Evolutionary conservation across 1,140 invertebrate genomes (phyloP), one percentile per base, ranked within the genome.

Genomic region (Ips nitidus): DNA sequence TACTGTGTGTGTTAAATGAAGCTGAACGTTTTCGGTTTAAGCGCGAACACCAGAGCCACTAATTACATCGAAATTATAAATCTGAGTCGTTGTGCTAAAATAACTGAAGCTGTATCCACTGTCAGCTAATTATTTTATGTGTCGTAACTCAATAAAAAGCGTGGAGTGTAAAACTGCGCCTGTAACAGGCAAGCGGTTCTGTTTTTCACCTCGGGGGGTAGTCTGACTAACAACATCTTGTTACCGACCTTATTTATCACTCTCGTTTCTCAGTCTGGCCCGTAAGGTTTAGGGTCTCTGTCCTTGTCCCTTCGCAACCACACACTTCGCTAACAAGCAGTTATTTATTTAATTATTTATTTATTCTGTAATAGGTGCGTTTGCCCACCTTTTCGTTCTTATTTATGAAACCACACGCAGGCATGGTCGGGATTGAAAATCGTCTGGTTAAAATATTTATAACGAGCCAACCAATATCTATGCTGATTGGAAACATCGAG

Each of bases 331-430:
- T 80, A 80, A 80, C 79, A 80, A 80, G 79, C 78, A 73, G 77
- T 79, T 78, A 79, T 80, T 80, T 80, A 80, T 80, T 79, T 79
- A 80, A 80, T 80, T 80, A 80, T 80, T 80, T 80, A 80, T 80
- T 80, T 80, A 80, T 79, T 77, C 79, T 78, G 75, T 79, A 79
- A 79, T 80, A 78, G 78, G 78, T 80, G 77, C 75, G 77, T 79
- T 80, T 79, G 77, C 76, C 78, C 79, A 79, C 78, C 79, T 77
- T 74, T 71, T 72, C 71, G 72, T 63, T 73, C 67, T 80, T 79
- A 80, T 80, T 80, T 80, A 80, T 79, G 79, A 60, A 73, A 77
- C 79, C 79, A 80, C 79, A 80, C 78, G 78, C 79, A 77, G 77
- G 66, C 74, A 71, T 63, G 74, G 65, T 74, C 73, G 73, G 22